phyloP scores from a whole-genome alignment of 2,797 vertebrate genomes.

The Amniataba percoides region DNA sequence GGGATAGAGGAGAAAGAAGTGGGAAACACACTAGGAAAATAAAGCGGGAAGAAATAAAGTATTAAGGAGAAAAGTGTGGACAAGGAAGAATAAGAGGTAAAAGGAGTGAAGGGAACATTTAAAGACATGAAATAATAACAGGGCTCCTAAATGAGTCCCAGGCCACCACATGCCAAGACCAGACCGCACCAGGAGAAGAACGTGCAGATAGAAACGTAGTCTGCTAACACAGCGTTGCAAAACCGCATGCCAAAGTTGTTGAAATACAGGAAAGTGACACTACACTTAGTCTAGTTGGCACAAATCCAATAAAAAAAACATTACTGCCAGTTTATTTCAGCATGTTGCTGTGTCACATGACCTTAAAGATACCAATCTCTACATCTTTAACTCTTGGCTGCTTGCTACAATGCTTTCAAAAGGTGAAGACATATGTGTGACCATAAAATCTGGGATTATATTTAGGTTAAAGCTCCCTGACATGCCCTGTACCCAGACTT shows the following conservation, averaged over 20 bases:
- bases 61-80: not conserved
- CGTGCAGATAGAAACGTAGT: conserved; percentile 20
- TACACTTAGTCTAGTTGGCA: not conserved
- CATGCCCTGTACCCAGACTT: not conserved
- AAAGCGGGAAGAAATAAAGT: not conserved
- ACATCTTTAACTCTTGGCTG: not conserved
- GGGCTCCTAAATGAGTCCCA: not conserved
- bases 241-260: conserved; percentile 13
- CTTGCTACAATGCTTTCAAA: not conserved
- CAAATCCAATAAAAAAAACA: not conserved
- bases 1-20: not conserved
- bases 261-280: conserved; percentile 15
- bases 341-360: not conserved
- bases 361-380: not conserved
- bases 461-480: not conserved
- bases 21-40: not conserved
- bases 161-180: not conserved
- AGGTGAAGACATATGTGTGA: not conserved
- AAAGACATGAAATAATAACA: not conserved
- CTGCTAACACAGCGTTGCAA: conserved; percentile 31
- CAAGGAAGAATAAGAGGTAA: not conserved
- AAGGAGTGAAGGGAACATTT: not conserved
- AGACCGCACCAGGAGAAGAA: conserved; percentile 4
- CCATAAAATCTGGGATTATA: not conserved
- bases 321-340: not conserved